Evolutionary conservation across 2,113 vertebrate species (phyloP).

Genomic region (Poeciliopsis prolifica): DNA sequence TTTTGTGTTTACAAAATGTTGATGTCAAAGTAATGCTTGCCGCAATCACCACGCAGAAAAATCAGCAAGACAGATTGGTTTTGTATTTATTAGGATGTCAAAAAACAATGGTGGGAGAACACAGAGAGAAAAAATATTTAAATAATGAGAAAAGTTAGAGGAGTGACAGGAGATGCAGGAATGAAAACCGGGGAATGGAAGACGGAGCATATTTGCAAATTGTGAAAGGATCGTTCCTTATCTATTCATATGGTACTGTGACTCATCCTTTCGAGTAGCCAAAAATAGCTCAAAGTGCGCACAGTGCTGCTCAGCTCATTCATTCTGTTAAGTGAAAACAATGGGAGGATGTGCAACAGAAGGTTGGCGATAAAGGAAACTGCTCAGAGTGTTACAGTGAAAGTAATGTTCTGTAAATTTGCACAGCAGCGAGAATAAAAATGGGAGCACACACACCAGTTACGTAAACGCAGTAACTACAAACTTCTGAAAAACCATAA

Average conservation of each 20-base stretch:
- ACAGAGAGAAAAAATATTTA: constrained; percentile 6
- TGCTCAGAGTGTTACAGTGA: neutral
- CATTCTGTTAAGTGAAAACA: constrained; percentile 35
- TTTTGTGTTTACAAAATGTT: constrained; percentile 49
- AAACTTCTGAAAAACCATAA: no score
- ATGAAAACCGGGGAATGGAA: neutral
- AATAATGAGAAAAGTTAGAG: constrained; percentile 8
- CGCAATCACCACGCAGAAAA: constrained; percentile 51
- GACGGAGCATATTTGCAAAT: constrained; percentile 41
- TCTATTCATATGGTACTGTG: constrained; percentile 51
- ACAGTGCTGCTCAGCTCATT: constrained; percentile 29
- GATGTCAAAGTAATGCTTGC: constrained; percentile 32
- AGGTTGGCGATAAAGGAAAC: neutral
- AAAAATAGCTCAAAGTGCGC: constrained; percentile 59
- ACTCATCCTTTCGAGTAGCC: constrained; percentile 58
- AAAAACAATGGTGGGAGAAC: neutral
- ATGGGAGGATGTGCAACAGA: constrained; percentile 25
- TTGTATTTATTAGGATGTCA: constrained; percentile 29
- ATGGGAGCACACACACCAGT: neutral
- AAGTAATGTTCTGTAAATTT: neutral
- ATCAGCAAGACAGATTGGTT: constrained; percentile 33
- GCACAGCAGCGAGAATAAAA: neutral
- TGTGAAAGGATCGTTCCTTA: constrained; percentile 46
- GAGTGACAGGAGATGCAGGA: neutral
- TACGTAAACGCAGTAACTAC: neutral